phyloP scores from a whole-genome alignment of 2,888 invertebrate genomes.

The Lamellibrachia columna region DNA sequence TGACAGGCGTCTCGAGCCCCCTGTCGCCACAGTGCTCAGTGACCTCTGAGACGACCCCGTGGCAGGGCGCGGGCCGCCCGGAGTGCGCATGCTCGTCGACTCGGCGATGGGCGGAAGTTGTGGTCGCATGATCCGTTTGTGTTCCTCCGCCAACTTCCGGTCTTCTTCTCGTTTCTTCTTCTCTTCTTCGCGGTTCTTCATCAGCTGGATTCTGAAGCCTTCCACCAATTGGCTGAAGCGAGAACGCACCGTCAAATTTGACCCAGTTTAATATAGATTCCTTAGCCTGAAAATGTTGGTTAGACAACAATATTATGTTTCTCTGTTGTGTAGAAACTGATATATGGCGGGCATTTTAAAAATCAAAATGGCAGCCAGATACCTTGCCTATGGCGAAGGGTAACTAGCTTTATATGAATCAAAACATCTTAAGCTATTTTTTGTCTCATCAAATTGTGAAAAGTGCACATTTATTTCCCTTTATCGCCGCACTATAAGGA shows the following conservation, averaged over 20 bases:
- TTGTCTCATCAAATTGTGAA: too few relatives aligned
- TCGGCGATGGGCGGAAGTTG: constrained; percentile 5
- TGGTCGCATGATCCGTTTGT: not conserved
- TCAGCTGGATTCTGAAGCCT: not conserved
- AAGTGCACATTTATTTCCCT: too few relatives aligned
- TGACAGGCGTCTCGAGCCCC: not conserved
- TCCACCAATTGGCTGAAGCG: not conserved
- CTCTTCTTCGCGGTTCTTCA: not conserved
- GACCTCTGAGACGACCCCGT: not conserved
- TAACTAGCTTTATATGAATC: too few relatives aligned
- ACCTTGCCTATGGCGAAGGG: too few relatives aligned
- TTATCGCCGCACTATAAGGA: too few relatives aligned
- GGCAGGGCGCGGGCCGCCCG: not conserved
- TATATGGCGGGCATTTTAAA: too few relatives aligned
- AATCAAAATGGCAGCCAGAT: too few relatives aligned
- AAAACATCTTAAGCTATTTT: too few relatives aligned
- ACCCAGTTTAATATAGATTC: not conserved
- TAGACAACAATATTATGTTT: not conserved
- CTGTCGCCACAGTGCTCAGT: not conserved
- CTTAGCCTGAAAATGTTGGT: not conserved
- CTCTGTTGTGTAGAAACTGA: too few relatives aligned
- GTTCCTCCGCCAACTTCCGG: not conserved
- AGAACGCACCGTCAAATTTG: not conserved
- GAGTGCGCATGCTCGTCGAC: not conserved
- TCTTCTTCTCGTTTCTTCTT: not conserved